Base-by-base conservation (phyloP, 2,797 vertebrate genomes). In the Phataginus tetradactyla region DNA sequence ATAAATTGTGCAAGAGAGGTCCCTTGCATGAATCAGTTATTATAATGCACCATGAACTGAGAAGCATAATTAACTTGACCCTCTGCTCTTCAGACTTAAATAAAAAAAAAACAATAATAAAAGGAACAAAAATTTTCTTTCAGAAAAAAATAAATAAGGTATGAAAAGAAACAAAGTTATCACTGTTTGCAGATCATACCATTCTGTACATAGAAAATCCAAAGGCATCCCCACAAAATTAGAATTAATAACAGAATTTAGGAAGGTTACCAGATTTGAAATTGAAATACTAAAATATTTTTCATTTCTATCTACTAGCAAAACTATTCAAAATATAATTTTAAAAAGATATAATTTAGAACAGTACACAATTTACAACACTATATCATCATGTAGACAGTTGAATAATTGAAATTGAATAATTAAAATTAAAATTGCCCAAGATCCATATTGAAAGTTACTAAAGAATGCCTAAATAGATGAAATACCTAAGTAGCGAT, bases 61-160 rank as follows among this genome's bases (percentile, higher is more conserved):
- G 81, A 77, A 92, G 72, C 61, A 78, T 69, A 92, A 78, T 78
- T 86, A 92, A 69, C 51, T 78, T 59, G 32, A 49, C 51, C 49
- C 39, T 92, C 81, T 78, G 81, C 74, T 92, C 72, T 59, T 86
- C 51, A 59, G 25, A 9, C 61, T 32, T 78, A 59, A 59, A 55
- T 25, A 61, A 53, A 63, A 79, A 27, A 5, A 61, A 7, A 57
- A 4, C 0, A 61, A 42, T 75, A 63, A 91, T 61, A 53, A 84
- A 42, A 55, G 20, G 53, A 75, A 49, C 21, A 68, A 84, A 72
- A 84, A 75, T 75, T 53, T 34, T 75, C 57, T 45, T 81, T 23
- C 79, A 72, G 18, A 57, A 79, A 79, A 81, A 81, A 72, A 91
- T 71, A 37, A 81, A 37, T 15, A 63, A 61, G 27, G 20, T 51